Evolutionary conservation across 2,797 vertebrate species (phyloP).

Genomic region (Bryconaethiops microstoma): DNA sequence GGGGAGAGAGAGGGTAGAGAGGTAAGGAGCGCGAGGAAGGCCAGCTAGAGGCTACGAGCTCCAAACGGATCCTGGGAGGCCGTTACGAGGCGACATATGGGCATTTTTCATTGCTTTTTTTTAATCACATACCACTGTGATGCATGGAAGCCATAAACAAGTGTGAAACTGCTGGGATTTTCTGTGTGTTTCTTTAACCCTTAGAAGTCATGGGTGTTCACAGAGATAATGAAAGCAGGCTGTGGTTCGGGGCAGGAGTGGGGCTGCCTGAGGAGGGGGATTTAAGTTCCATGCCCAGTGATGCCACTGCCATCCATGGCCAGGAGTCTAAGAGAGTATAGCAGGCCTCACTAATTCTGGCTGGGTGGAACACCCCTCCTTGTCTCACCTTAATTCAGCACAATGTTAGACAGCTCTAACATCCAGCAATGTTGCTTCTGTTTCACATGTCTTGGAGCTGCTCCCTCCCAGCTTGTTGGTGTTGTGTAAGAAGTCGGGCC

Average conservation of each 20-base stretch:
- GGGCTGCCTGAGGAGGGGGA: no score
- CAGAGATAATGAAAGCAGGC: not conserved
- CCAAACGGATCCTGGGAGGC: not conserved
- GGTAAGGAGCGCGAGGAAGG: conserved; percentile 9
- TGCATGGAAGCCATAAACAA: conserved; percentile 2
- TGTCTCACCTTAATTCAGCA: no score
- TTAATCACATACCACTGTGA: not conserved
- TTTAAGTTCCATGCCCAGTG: no score
- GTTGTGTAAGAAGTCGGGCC: no score
- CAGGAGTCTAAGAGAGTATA: no score
- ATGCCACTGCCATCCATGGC: no score
- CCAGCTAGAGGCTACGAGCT: not conserved
- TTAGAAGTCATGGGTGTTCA: not conserved
- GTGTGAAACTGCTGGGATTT: not conserved
- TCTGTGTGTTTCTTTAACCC: not conserved
- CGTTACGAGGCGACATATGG: not conserved
- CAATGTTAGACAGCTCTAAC: no score
- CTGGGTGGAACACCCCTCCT: no score
- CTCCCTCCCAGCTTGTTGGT: no score
- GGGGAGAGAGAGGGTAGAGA: conserved; percentile 8
- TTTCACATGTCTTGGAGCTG: no score
- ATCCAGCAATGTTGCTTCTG: no score
- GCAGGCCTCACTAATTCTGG: no score
- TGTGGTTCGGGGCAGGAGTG: not conserved
- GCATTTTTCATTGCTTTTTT: conserved; percentile 12